Base-by-base conservation (phyloP, 1,140 invertebrate genomes). In the Diorhabda elongata region DNA sequence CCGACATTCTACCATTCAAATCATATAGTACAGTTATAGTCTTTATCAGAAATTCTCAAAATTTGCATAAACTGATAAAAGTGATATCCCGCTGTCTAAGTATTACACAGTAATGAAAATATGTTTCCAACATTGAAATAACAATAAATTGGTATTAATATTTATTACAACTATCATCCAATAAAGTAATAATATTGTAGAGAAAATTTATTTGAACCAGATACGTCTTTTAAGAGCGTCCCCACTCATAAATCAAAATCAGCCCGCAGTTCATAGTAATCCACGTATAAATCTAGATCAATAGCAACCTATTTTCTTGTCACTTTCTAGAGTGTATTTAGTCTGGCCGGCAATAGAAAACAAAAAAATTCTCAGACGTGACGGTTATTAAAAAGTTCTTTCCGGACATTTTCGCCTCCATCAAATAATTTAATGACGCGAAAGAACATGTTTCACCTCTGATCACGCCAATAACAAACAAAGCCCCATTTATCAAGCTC, bases 361-460 rank as follows among this genome's bases (percentile, higher is more conserved):
- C 6, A 52, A n/a, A 52, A 52, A 52, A 52, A 52, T 52, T n/a
- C 47, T 4, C n/a, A 6, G 47, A n/a, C 47, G 47, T 52, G 47
- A 52, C 47, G 47, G 47, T 52, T 52, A 52, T 52, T 52, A 52
- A 52, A 52, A 52, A 52, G 47, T 52, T 52, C 47, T 52, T 3
- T 52, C 6, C 47, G 47, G 47, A 52, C 47, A n/a, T 52, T 52
- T 52, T 52, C 47, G 47, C 6, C 47, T 52, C 47, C 47, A 52
- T 52, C 47, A 52, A 52, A 52, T 52, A 52, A 52, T 52, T 52
- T 52, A 52, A 52, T 52, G 47, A 52, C n/a, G 47, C 47, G 47
- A 52, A 52, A n/a, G 47, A 52, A 52, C 47, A 52, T 52, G 47
- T 52, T 52, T 52, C 47, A n/a, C 47, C 47, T n/a, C n/a, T 52